Evolutionary conservation across 2,113 vertebrate species (phyloP), one percentile per base, ranked within the genome.

Genomic region (Gnathonemus echidnorhynchus): DNA sequence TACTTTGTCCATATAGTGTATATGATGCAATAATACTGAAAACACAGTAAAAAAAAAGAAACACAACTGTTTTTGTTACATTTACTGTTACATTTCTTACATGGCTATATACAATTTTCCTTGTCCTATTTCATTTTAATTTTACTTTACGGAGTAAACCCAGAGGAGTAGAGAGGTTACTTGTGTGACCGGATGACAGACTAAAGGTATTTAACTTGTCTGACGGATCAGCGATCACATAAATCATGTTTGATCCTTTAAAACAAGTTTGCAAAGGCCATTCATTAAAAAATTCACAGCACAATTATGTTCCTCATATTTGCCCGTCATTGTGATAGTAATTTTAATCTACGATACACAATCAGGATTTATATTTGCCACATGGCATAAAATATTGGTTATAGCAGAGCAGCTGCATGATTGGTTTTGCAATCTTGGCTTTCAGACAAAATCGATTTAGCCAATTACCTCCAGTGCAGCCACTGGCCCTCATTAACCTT

Each of bases 401-500:
- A 91, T 91, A 92, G 92, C 92, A 90, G 91, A 91, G 91, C n/a
- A 90, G 88, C 92, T 89, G 91, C 89, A 88, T 91, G 92, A 94
- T 94, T 90, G 92, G 70, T 90, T 91, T 90, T 91, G 91, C 19
- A 66, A 91, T 90, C 89, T 87, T 92, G 93, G 93, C 92, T 91
- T 83, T 90, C 46, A 3, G 91, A 93, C 95, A 94, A 88, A 90
- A 1, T 84, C 89, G 90, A 94, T 92, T 91, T 89, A 92, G 91
- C 92, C 92, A 94, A 94, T 94, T 91, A 93, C 92, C 92, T 93
- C 91, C 90, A 93, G 91, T 89, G 88, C 90, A 89, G 92, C 91
- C 91, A 91, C 42, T 92, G 91, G 80, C 90, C 93, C 92, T 93
- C 91, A 92, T 94, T 94, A 93, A 94, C 95, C 94, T 93, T 90